Evolutionary conservation across 2,797 vertebrate species (phyloP).

Genomic region (Danio jaintianensis): DNA sequence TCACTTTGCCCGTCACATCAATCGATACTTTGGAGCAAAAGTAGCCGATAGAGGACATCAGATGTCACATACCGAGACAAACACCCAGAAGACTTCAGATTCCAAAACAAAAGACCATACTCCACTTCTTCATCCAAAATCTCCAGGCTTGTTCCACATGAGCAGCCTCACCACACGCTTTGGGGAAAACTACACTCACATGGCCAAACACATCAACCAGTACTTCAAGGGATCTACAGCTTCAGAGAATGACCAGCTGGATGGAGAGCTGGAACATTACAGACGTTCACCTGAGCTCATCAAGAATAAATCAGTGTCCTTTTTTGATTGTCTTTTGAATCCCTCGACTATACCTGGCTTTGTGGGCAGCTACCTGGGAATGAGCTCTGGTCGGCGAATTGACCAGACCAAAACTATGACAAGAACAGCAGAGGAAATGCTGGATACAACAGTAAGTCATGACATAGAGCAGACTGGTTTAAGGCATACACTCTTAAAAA

Average conservation of each 20-base stretch:
- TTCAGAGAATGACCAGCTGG: slow-evolving; percentile 51
- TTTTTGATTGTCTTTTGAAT: slow-evolving; percentile 68
- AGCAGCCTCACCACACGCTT: slow-evolving; percentile 68
- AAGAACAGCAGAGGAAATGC: slow-evolving; percentile 30
- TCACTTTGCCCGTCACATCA: slow-evolving; percentile 74
- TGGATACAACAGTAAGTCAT: slow-evolving; percentile 69
- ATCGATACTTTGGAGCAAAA: slow-evolving; percentile 76
- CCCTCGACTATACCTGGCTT: slow-evolving; percentile 68
- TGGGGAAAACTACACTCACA: slow-evolving; percentile 72
- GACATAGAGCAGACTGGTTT: not conserved
- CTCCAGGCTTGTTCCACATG: slow-evolving; percentile 70
- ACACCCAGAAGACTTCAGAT: not conserved
- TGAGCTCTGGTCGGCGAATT: slow-evolving; percentile 29
- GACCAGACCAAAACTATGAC: slow-evolving; percentile 21
- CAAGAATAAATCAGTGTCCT: slow-evolving; percentile 58
- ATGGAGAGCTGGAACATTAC: slow-evolving; percentile 8
- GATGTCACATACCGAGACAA: not conserved
- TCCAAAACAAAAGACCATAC: slow-evolving; percentile 24
- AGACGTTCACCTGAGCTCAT: not conserved
- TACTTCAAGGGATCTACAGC: slow-evolving; percentile 71
- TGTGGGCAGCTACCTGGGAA: slow-evolving; percentile 64
- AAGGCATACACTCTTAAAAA: too few relatives aligned
- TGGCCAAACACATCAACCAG: slow-evolving; percentile 71
- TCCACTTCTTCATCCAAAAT: slow-evolving; percentile 42
- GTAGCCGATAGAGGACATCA: slow-evolving; percentile 54